A percentile compares a stretch with the other conserved stretches of the same genome.
Conservation (phyloP, 2,888 invertebrate species). For the Cosmopolites sordidus region DNA sequence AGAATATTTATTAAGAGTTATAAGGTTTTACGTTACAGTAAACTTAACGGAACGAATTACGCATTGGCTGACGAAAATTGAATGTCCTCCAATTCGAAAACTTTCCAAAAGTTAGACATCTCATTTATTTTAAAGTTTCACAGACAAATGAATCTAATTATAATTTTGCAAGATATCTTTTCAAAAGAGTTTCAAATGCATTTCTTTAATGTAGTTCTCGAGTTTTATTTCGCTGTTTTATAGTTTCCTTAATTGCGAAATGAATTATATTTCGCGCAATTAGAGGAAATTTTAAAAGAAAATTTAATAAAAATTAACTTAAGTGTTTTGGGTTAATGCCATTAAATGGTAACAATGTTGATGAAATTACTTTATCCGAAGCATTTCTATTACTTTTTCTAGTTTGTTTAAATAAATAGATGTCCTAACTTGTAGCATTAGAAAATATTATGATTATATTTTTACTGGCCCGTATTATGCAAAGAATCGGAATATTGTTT, state of each 20-base stretch:
- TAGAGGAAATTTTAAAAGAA: constrained; percentile 8
- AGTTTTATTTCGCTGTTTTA: constrained; percentile 19
- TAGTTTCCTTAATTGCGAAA: constrained; percentile 23
- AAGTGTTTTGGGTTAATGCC: background rate
- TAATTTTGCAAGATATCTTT: constrained; percentile 36
- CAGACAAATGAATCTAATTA: constrained; percentile 43
- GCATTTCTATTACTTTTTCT: too few species aligned
- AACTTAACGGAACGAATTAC: background rate
- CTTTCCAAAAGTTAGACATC: constrained; percentile 39
- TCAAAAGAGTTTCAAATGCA: constrained; percentile 26
- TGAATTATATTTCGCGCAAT: constrained; percentile 20
- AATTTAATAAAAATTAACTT: constrained; percentile 5
- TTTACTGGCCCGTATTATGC: too few species aligned
- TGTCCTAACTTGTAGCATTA: too few species aligned
- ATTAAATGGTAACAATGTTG: background rate
- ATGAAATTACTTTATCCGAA: too few species aligned
- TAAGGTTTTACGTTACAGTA: too few species aligned
- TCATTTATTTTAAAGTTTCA: constrained; percentile 44
- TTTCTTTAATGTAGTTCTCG: constrained; percentile 25
- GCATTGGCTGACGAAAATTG: background rate
- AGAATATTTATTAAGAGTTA: too few species aligned
- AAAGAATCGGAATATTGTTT: too few species aligned
- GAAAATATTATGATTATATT: too few species aligned
- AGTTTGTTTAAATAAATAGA: too few species aligned
- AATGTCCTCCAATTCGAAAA: background rate